Base-by-base conservation (phyloP, 92 coral and sea anemone genomes). In the Metridium senile region DNA sequence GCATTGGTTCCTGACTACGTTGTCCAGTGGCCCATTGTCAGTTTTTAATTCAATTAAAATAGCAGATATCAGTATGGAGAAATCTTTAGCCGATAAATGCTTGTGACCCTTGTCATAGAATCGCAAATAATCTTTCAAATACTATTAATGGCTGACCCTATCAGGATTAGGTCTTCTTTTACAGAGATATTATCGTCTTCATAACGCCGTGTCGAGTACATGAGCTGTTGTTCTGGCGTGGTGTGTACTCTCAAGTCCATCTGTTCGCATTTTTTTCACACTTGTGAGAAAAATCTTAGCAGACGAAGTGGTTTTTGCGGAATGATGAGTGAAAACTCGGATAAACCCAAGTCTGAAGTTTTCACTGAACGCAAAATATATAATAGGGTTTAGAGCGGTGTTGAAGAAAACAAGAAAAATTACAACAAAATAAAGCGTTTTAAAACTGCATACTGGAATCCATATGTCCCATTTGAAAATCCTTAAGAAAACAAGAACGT, bases 321-420 rank as follows among this genome's bases (percentile, higher is more conserved):
- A 33, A 43, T 13, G 61, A 58, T 69, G 75, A 54, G 75, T 26
- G 28, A 79, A 79, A 33, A 79, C 75, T 0, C 84, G 84, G 23
- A 45, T 77, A 11, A 87, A 29, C 29, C 91, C 91, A 22, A 51
- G 74, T 51, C 91, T 30, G 58, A 82, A 87, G 49, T 87, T 87
- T 57, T 87, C 87, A 62, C 91, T 87, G 68, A 87, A 87, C 23
- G 67, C 43, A 67, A 87, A 87, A 68, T 87, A 87, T n/a, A 87
- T 71, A 62, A 70, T 66, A 11, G 91, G 91, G 43, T 82, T 87
- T 4, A 87, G 30, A 21, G 80, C 87, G 1, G 80, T 72, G 72
- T 82, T 82, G 30, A 76, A 66, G 25, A 28, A 80, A 9, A 75
- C 75, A 26, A 85, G 72, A 52, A 85, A 72, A 7, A 45, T 72